Evolutionary conservation across 1,140 invertebrate genomes (phyloP), one percentile per base, ranked within the genome.

Genomic region (Orchestia grillus): DNA sequence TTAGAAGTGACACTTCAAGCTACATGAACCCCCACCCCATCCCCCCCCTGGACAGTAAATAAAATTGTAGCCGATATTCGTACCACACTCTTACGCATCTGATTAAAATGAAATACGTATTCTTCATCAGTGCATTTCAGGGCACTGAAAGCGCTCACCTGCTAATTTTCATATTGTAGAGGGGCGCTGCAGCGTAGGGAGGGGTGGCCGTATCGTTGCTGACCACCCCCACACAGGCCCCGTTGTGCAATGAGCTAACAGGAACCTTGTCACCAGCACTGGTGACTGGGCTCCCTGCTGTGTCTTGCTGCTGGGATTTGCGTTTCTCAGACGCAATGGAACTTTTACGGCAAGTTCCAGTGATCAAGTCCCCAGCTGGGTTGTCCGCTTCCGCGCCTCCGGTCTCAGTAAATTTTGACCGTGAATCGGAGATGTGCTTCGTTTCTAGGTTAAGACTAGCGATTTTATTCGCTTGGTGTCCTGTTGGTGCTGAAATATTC

Each of bases 101-200:
- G 62, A 77, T 77, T 15, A 19, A 23, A 77, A 15, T 77, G 3
- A 3, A 3, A 23, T 23, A 36, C 11, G 28, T 77, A 77, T 15
- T 77, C 36, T 77, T 36, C 62, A 77, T 53, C 28, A 28, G 62
- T 19, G 62, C 62, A 77, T 77, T 77, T 77, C 62, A 28, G 36
- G 28, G 62, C 62, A 77, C 28, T 36, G 11, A n/a, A 36, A 77
- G 62, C 62, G 87, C 53, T 95, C 28, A 97, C 96, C 96, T 96
- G 96, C 96, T 96, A 28, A 97, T 95, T 47, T 87, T 97, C 96
- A 97, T 97, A 95, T 97, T 96, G 0, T 95, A 92, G 42, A 97
- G 96, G 19, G 96, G 96, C 4, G 96, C 96, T n/a, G 96, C 96
- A 0, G 95, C 36, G 57, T 96, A 96, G 11, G 91, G 96, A 19